phyloP scores from a whole-genome alignment of 1,140 invertebrate genomes.

The Phthorimaea operculella region DNA sequence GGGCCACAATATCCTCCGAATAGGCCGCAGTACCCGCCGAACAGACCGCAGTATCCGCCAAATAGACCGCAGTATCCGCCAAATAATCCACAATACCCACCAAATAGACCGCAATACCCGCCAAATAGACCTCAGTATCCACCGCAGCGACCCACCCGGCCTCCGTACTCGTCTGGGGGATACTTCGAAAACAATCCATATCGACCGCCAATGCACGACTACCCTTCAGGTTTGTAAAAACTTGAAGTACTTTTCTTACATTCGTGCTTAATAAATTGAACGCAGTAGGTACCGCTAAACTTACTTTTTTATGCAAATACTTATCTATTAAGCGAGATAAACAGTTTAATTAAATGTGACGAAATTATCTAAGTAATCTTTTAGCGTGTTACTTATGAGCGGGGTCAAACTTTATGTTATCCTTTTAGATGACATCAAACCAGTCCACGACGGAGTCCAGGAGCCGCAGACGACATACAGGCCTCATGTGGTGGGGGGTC shows the following conservation, averaged over 20 bases:
- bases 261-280: no score
- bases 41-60: constrained; percentile 28
- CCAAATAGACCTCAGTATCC: background rate
- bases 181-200: constrained; percentile 39
- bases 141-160: constrained; percentile 12
- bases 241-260: no score
- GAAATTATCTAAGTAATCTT: no score
- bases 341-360: no score
- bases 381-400: no score
- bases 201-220: constrained; percentile 28
- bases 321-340: no score
- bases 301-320: no score
- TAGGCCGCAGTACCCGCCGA: constrained; percentile 15
- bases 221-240: constrained; percentile 37
- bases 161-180: constrained; percentile 40
- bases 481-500: constrained; percentile 39
- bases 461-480: constrained; percentile 29
- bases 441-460: constrained; percentile 28
- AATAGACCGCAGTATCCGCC: background rate
- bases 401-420: no score
- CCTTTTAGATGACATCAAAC: constrained; percentile 46
- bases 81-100: background rate
- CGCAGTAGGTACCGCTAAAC: no score
- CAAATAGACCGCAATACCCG: background rate
- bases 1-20: background rate